Conservation (phyloP, 1,140 invertebrate genomes). For the Temnothorax longispinosus region DNA sequence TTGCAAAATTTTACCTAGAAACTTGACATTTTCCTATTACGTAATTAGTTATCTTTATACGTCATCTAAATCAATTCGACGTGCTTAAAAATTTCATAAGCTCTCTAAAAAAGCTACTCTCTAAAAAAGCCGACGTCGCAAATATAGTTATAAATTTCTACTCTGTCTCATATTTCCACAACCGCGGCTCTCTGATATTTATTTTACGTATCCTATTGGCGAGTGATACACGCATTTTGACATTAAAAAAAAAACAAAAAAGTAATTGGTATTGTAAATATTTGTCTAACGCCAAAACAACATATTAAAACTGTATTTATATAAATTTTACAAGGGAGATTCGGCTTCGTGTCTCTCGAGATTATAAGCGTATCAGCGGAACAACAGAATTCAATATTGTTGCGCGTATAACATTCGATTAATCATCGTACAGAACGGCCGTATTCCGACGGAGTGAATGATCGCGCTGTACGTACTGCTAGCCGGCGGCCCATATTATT, state of each 20-base stretch:
- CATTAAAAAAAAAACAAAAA: not conserved
- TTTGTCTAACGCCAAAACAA: not conserved
- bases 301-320: slow-evolving; percentile 21
- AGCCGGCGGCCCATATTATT: slow-evolving; percentile 50
- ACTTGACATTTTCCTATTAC: not conserved
- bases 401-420: slow-evolving; percentile 49
- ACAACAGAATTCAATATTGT: slow-evolving; percentile 53
- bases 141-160: not conserved
- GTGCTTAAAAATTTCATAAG: not conserved
- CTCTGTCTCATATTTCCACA: not conserved
- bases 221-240: not conserved
- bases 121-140: not conserved
- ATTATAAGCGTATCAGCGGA: slow-evolving; percentile 31
- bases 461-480: slow-evolving; percentile 18
- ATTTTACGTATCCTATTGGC: not conserved
- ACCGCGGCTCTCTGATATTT: not conserved
- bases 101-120: too few species aligned
- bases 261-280: slow-evolving; percentile 37
- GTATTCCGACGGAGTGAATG: slow-evolving; percentile 51
- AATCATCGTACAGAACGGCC: slow-evolving; percentile 31
- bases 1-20: not conserved
- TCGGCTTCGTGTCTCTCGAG: slow-evolving; percentile 5
- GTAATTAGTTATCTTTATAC: not conserved
- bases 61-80: not conserved
- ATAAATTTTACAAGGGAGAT: not conserved